Conservation (phyloP, 2,888 invertebrate species). For the Podabrus alpinus region DNA sequence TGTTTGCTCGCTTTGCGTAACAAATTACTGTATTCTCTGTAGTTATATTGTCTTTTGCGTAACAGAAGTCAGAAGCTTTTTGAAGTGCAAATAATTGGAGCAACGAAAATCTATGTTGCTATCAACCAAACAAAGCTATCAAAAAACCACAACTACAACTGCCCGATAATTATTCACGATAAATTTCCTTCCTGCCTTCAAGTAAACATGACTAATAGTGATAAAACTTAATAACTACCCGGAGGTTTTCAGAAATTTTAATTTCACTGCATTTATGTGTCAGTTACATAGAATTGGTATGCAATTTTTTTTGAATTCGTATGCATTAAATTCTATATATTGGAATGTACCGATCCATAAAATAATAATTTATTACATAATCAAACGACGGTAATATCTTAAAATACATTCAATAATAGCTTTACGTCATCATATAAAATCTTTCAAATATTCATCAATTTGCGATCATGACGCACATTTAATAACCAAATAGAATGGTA, state of each 20-base stretch:
- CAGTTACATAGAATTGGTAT: no score
- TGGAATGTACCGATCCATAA: neutral
- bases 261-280: no score
- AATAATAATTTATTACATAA: neutral
- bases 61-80: neutral
- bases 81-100: neutral
- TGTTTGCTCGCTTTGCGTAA: neutral
- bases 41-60: neutral
- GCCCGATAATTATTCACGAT: neutral
- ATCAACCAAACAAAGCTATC: neutral
- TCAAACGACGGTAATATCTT: neutral
- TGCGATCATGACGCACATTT: neutral
- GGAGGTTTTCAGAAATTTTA: neutral
- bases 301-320: neutral
- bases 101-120: neutral
- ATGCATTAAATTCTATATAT: neutral
- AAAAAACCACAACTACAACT: neutral
- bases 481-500: neutral
- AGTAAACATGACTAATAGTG: neutral
- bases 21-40: neutral
- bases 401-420: neutral
- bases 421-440: neutral
- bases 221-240: neutral
- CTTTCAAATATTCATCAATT: neutral
- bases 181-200: neutral